A percentile compares a stretch with the other conserved stretches of the same genome.
Evolutionary conservation across 2,888 invertebrate genomes (phyloP).

Genomic region (Ichneumon xanthorius): DNA sequence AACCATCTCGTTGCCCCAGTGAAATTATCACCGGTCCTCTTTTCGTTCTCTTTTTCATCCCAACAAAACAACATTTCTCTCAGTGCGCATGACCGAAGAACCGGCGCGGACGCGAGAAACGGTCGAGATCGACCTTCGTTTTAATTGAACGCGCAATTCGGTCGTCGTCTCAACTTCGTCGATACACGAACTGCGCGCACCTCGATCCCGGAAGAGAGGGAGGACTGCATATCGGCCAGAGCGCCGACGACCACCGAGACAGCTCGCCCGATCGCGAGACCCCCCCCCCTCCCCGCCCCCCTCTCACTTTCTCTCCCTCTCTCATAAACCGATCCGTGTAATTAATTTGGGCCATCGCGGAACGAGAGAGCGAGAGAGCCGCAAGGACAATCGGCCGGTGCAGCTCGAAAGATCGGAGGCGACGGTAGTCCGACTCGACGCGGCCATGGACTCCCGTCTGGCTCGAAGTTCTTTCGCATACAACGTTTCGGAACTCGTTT

Average conservation of each 20-base stretch:
- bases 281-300: neutral
- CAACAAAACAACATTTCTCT: too few relatives aligned
- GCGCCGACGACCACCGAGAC: constrained; percentile 63
- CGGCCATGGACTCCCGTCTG: constrained; percentile 37
- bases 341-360: constrained; percentile 68
- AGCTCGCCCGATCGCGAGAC: constrained; percentile 40
- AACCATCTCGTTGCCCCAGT: too few relatives aligned
- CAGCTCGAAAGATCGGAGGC: constrained; percentile 34
- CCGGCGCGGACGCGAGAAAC: too few relatives aligned
- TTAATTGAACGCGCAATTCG: constrained; percentile 65
- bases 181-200: constrained; percentile 5
- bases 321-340: constrained; percentile 68
- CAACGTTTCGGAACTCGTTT: constrained; percentile 59
- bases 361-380: constrained; percentile 44
- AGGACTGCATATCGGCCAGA: constrained; percentile 23
- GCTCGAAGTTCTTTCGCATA: constrained; percentile 36
- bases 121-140: constrained; percentile 53
- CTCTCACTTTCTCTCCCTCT: neutral
- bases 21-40: too few relatives aligned
- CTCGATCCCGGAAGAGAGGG: constrained; percentile 54
- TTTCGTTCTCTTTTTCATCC: too few relatives aligned
- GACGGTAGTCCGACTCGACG: constrained; percentile 31
- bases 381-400: constrained; percentile 62
- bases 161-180: constrained; percentile 40
- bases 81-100: too few relatives aligned